Evolutionary conservation across 2,888 invertebrate species (phyloP).

Genomic region (Augiades crinisus): DNA sequence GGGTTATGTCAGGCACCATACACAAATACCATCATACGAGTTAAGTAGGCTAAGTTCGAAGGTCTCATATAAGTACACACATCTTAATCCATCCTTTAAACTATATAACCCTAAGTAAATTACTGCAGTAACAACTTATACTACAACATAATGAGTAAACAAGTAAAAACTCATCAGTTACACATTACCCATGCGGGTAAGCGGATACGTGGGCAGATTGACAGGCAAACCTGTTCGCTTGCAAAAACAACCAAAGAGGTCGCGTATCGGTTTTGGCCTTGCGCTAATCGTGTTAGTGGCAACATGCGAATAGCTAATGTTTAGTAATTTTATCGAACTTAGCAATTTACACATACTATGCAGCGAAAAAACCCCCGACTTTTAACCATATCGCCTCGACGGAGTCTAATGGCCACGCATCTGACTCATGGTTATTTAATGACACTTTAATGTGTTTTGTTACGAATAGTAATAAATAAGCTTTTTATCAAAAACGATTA

Average conservation of each 20-base stretch:
- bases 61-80: too few species aligned
- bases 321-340: slow-evolving; percentile 62
- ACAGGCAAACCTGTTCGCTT: slow-evolving; percentile 54
- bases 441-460: slow-evolving; percentile 37
- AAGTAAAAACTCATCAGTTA: slow-evolving; percentile 26
- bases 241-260: slow-evolving; percentile 69
- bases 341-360: slow-evolving; percentile 59
- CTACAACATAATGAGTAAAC: slow-evolving; percentile 14
- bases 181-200: slow-evolving; percentile 42
- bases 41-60: too few species aligned
- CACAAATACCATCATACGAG: too few species aligned
- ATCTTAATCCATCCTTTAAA: too few species aligned
- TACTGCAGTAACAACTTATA: too few species aligned
- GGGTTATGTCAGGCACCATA: too few species aligned
- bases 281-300: slow-evolving; percentile 71
- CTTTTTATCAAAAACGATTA: slow-evolving; percentile 9
- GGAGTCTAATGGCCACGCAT: slow-evolving; percentile 23
- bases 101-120: too few species aligned
- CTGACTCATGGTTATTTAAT: slow-evolving; percentile 41
- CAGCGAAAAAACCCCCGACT: slow-evolving; percentile 39
- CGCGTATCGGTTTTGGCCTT: slow-evolving; percentile 73
- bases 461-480: slow-evolving; percentile 43
- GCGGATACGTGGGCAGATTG: slow-evolving; percentile 44
- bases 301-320: slow-evolving; percentile 63
- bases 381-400: slow-evolving; percentile 34